Conservation (phyloP, 2,888 invertebrate species). For the Resseliella maxima region DNA sequence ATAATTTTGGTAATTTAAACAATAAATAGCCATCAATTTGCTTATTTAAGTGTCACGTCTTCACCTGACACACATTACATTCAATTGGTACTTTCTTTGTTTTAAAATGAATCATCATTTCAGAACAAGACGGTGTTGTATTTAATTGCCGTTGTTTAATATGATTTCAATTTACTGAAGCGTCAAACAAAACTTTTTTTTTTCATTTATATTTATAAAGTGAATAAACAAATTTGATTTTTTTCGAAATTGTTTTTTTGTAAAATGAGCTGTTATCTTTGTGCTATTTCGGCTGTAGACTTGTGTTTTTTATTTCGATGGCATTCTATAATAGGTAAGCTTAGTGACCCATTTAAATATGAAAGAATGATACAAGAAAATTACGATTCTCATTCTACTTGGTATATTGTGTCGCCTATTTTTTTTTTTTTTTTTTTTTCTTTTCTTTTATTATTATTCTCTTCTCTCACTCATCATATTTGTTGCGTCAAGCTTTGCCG, state of each 20-base stretch:
- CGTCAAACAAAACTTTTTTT: not conserved
- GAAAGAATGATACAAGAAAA: not conserved
- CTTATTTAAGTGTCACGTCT: not conserved
- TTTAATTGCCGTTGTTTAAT: not conserved
- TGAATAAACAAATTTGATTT: not conserved
- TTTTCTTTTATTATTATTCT: no score
- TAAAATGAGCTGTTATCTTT: not conserved
- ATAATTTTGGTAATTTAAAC: not conserved
- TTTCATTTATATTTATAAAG: not conserved
- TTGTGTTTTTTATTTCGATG: not conserved
- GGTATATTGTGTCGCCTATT: conserved; percentile 8
- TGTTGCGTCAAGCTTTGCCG: conserved; percentile 4
- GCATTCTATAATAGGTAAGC: not conserved
- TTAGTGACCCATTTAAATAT: conserved; percentile 26
- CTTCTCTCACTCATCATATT: no score
- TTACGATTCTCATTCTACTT: conserved; percentile 2
- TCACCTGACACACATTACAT: not conserved
- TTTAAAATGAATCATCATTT: not conserved
- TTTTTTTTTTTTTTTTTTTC: not conserved
- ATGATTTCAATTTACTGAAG: conserved; percentile 1
- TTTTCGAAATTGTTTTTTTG: not conserved
- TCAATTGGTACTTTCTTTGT: not conserved
- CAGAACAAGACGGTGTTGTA: not conserved
- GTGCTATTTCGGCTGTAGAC: not conserved
- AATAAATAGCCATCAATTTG: not conserved